phyloP scores from a whole-genome alignment of 2,797 vertebrate species.

The Darevskia mixta region DNA sequence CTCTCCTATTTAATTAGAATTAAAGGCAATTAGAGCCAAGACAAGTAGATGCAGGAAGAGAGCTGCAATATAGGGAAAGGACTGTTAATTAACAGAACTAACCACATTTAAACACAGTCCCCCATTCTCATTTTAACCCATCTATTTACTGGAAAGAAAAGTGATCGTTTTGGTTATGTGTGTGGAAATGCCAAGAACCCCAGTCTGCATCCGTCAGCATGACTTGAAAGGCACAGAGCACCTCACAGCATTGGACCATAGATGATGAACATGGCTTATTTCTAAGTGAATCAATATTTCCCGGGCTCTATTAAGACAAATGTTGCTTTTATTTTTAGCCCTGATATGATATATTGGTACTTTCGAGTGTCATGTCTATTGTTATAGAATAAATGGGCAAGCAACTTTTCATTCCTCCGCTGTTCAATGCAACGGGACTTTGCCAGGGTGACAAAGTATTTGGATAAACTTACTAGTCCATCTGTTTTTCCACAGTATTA shows the following conservation, averaged over 20 bases:
- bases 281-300: conserved; percentile 18
- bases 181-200: not conserved
- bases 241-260: not conserved
- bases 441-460: conserved; percentile 45
- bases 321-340: conserved; percentile 47
- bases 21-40: conserved; percentile 23
- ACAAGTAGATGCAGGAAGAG: not conserved
- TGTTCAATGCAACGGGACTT: conserved; percentile 40
- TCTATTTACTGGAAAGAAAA: conserved; percentile 11
- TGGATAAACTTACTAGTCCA: conserved; percentile 52
- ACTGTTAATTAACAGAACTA: conserved; percentile 37
- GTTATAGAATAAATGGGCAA: conserved; percentile 26
- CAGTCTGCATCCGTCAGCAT: not conserved
- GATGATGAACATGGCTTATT: conserved; percentile 20
- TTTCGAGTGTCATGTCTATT: conserved; percentile 27
- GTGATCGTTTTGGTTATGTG: not conserved
- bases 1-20: conserved; percentile 12
- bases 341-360: conserved; percentile 37
- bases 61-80: not conserved
- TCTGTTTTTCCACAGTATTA: conserved; percentile 57
- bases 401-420: conserved; percentile 10
- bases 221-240: not conserved
- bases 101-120: conserved; percentile 1
- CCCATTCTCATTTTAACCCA: not conserved
- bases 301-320: conserved; percentile 20